Percentiles rank a stretch among this genome's conserved stretches.
Conservation (phyloP, 1,140 invertebrate genomes). For the Tetramorium alpestre region DNA sequence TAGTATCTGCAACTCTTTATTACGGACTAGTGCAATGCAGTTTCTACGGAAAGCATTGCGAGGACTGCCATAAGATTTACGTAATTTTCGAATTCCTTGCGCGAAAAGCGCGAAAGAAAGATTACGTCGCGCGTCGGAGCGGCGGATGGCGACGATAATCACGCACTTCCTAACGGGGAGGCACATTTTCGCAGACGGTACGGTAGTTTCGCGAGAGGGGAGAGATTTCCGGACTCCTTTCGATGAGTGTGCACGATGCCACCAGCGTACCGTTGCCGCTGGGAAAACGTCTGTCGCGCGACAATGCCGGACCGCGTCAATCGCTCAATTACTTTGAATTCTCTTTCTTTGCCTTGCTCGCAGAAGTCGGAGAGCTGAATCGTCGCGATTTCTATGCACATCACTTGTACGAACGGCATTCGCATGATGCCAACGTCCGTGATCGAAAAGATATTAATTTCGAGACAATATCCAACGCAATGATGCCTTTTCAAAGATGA, state of each 20-base stretch:
- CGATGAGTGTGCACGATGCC: conserved; percentile 47
- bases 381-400: conserved; percentile 39
- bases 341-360: neutral
- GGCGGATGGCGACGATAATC: conserved; percentile 61
- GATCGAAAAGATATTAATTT: conserved; percentile 44
- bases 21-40: too few species aligned
- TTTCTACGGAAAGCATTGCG: neutral
- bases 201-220: conserved; percentile 65
- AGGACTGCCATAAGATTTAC: neutral
- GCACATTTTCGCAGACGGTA: conserved; percentile 68
- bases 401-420: conserved; percentile 61
- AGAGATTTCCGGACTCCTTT: conserved; percentile 76
- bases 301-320: conserved; percentile 44
- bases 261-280: conserved; percentile 3
- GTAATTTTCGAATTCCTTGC: conserved; percentile 51
- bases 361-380: neutral
- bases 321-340: neutral
- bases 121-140: conserved; percentile 27
- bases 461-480: neutral
- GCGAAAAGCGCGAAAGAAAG: conserved; percentile 47
- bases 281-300: conserved; percentile 70
- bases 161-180: conserved; percentile 63
- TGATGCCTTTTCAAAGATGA: conserved; percentile 5
- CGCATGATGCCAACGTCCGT: conserved; percentile 31
- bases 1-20: neutral